Evolutionary conservation across 2,113 vertebrate genomes (phyloP), one percentile per base, ranked within the genome.

Genomic region (Pteronura brasiliensis): DNA sequence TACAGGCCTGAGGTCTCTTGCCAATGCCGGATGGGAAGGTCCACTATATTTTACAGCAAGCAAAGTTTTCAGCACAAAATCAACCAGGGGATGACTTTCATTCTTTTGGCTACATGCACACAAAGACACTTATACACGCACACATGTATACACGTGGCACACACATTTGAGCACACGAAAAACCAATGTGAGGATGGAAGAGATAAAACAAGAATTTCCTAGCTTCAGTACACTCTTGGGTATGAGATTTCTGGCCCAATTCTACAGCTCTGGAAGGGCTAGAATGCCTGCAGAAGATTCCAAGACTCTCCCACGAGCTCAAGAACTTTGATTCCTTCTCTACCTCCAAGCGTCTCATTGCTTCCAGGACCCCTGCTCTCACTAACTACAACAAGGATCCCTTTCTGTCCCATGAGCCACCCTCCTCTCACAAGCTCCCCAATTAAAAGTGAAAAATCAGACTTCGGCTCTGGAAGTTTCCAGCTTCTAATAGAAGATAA

Each of bases 371-470:
- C 34, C 23, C 15, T 42, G 21, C 55, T 11, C 0, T 20, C 52
- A 8, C 92, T 55, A 69, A 83, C 59, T 59, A 49, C 94, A 86
- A 49, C 47, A 81, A 88, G 63, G 71, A 44, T 82, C 47, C 85
- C 29, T 95, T n/a, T 94, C 97, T 94, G 85, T 65, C 25, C 67
- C 1, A 1, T 20, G 49, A 1, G 5, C 65, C 44, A 8, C 95
- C 79, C 83, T 94, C 31, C 15, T 86, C 29, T 77, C 87, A 34
- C 0, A 31, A 76, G 88, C 0, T 92, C 85, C 96, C 94, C 65
- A 98, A 39, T 93, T 77, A 69, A 59, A 98, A 95, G 23, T 12
- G 17, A 85, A 90, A 96, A 97, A 97, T 47, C 3, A 2, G 21
- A 49, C 71, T 92, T n/a, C 11, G 0, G 69, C 42, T 92, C 10